Conservation (phyloP, 2,888 invertebrate species). For the Syrista parreyssii region DNA sequence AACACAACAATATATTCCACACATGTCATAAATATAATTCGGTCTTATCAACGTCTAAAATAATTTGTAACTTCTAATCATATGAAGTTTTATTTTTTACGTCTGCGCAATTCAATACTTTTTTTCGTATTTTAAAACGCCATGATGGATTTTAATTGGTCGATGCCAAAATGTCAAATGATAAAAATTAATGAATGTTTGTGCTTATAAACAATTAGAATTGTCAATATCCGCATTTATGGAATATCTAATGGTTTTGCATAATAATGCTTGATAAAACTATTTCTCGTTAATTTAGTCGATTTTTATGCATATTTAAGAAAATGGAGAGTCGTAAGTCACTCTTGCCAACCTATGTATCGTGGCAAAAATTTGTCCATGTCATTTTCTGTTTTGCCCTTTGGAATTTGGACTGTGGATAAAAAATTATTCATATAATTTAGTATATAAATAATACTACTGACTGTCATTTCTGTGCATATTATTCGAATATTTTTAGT, state of each 20-base stretch:
- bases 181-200: no score
- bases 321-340: background rate
- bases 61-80: background rate
- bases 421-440: background rate
- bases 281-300: no score
- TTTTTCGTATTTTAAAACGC: no score
- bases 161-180: no score
- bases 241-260: no score
- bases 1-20: conserved; percentile 70
- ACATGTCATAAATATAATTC: conserved; percentile 58
- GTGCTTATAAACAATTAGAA: no score
- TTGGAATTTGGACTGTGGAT: background rate
- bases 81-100: no score
- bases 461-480: background rate
- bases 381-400: background rate
- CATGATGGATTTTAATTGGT: no score
- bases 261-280: no score
- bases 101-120: no score
- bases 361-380: background rate
- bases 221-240: no score
- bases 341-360: background rate
- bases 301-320: background rate
- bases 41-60: background rate
- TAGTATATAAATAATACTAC: background rate
- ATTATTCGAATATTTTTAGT: background rate